These are phyloP conservation scores for Xanthorhoe designata DNA, from an alignment of 2,888 invertebrate species.

Conservation along the genomic window DNA sequence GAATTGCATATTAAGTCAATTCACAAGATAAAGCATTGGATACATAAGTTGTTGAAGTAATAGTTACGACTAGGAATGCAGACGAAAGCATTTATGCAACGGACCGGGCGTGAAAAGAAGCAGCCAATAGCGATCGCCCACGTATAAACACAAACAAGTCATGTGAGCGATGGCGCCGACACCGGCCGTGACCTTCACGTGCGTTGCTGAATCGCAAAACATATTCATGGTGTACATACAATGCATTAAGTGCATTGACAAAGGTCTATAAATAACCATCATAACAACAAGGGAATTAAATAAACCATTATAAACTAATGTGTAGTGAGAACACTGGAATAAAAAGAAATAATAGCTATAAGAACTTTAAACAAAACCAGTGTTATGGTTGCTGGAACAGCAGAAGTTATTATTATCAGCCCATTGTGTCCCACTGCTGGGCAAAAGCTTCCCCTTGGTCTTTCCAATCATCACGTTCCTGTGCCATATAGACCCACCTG, in stretches of 20 bases:
- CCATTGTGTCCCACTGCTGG: too few species aligned
- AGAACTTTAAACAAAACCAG: neutral
- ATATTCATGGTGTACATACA: conserved; percentile 53
- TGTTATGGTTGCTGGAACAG: neutral
- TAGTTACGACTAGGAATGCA: conserved; percentile 34
- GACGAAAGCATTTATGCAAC: conserved; percentile 51
- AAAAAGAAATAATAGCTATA: neutral
- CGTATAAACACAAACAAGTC: conserved; percentile 64
- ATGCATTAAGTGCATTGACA: conserved; percentile 48
- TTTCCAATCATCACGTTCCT: too few species aligned
- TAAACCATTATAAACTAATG: conserved; percentile 30
- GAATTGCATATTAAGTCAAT: neutral
- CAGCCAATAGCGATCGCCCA: conserved; percentile 69
- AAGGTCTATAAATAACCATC: conserved; percentile 52
- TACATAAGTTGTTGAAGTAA: conserved; percentile 5
- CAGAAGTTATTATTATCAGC: too few species aligned
- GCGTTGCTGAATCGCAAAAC: conserved; percentile 59
- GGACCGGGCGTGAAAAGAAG: conserved; percentile 51
- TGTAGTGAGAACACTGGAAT: conserved; percentile 11
- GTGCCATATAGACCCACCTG: too few species aligned
- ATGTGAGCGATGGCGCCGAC: conserved; percentile 69
- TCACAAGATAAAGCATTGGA: neutral
- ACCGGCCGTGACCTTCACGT: conserved; percentile 76
- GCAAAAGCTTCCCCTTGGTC: too few species aligned
- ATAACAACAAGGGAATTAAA: conserved; percentile 41